Conservation (phyloP, 2,888 invertebrate genomes). For the Busseola fusca region DNA sequence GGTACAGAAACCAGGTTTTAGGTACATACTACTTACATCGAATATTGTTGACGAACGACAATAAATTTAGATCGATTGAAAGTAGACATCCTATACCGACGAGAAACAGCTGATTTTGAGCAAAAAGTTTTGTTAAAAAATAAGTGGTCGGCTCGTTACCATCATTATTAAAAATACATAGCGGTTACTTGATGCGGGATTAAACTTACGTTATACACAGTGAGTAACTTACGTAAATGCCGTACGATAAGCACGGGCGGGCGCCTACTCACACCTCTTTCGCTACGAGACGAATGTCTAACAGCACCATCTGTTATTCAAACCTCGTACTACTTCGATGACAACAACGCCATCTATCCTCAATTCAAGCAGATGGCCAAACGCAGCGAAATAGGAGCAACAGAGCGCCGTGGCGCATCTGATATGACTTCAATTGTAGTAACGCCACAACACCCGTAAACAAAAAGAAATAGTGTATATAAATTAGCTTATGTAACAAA, state of each 20-base stretch:
- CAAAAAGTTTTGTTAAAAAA: slow-evolving; percentile 87
- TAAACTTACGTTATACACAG: slow-evolving; percentile 87
- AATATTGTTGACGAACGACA: slow-evolving; percentile 76
- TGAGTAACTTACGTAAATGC: slow-evolving; percentile 86
- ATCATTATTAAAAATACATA: slow-evolving; percentile 83
- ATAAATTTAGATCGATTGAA: slow-evolving; percentile 73
- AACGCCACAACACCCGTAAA: slow-evolving; percentile 87
- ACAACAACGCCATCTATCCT: slow-evolving; percentile 60
- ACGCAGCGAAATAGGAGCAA: slow-evolving; percentile 71
- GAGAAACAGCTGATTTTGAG: slow-evolving; percentile 84
- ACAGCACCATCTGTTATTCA: slow-evolving; percentile 62
- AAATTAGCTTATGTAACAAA: slow-evolving; percentile 89
- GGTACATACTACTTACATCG: slow-evolving; percentile 82
- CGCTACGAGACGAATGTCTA: slow-evolving; percentile 61
- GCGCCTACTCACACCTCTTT: slow-evolving; percentile 72
- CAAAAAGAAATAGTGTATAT: slow-evolving; percentile 87
- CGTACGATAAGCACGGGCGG: slow-evolving; percentile 85
- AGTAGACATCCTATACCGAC: slow-evolving; percentile 74
- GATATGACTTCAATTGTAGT: slow-evolving; percentile 87
- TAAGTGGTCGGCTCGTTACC: slow-evolving; percentile 82
- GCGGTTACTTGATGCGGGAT: slow-evolving; percentile 84
- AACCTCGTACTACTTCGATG: slow-evolving; percentile 23
- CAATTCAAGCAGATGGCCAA: slow-evolving; percentile 33
- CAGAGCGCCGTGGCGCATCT: slow-evolving; percentile 80
- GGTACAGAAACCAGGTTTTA: slow-evolving; percentile 77